Conservation (phyloP, 2,113 vertebrate species). For the Arvicanthis niloticus region DNA sequence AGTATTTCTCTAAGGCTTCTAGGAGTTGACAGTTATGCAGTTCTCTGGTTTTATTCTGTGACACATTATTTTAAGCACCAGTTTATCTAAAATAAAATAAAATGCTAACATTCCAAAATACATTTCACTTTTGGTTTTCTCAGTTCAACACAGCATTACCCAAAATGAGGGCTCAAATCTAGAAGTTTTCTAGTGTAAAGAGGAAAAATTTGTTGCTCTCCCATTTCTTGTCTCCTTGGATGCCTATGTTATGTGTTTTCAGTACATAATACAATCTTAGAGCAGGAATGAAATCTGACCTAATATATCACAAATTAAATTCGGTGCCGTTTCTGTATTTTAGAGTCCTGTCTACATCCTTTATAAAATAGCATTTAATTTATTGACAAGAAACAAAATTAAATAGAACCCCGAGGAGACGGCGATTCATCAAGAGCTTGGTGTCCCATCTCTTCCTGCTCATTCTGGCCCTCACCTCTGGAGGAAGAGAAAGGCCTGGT, state of each 20-base stretch:
- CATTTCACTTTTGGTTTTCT: constrained; percentile 54
- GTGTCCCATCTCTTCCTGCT: background rate
- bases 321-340: background rate
- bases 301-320: background rate
- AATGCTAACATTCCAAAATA: constrained; percentile 8
- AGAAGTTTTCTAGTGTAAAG: background rate
- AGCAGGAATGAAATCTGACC: background rate
- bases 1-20: background rate
- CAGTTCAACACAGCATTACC: background rate
- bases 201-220: background rate
- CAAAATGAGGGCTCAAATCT: constrained; percentile 10
- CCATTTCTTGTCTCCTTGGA: background rate
- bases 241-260: background rate
- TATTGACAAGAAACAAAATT: background rate
- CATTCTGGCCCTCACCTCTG: background rate
- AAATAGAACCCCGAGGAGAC: background rate
- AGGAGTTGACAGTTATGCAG: background rate
- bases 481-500: background rate
- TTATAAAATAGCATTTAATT: constrained; percentile 18
- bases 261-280: background rate
- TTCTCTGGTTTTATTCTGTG: background rate
- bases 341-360: background rate
- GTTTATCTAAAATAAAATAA: background rate
- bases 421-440: background rate
- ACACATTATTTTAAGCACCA: background rate